Base-by-base conservation (phyloP, 2,888 invertebrate genomes). In the Eucriotettix oculatus region DNA sequence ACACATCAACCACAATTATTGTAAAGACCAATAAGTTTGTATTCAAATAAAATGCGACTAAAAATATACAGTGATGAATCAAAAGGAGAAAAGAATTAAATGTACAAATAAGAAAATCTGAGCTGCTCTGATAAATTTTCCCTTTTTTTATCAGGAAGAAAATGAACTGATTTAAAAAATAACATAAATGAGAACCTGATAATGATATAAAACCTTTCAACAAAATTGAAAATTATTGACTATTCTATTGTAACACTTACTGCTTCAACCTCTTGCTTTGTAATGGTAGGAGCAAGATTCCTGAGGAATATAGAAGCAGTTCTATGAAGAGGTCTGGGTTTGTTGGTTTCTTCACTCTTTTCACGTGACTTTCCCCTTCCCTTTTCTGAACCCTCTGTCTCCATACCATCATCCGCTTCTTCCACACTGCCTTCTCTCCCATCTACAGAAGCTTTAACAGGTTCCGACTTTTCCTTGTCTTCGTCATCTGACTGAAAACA, bases 301-400 rank as follows among this genome's bases (percentile, higher is more conserved):
- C 98, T 82, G 61, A 99, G 78, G 72, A 99, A 99, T 67, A 99
- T 97, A 1, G 97, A 97, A 41, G 93, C 90, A 0, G 98, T 99
- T 70, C 93, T 92, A 73, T 99, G 98, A 53, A 97, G 77, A 3
- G 91, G 85, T 58, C 86, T 79, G 0, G 84, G 81, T 67, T 78
- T 61, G 42, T 54, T 60, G 10, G 54, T 58, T n/a, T 60, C 66
- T 17, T 64, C 59, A 11, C 58, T 60, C 57, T 64, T 64, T 42
- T 66, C 66, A 59, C 29, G 54, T 16, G 54, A 54, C 12, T 54
- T 54, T 65, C 62, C 58, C 64, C 60, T 74, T 65, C 78, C 75
- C 53, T 75, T 74, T 69, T 78, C 73, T 56, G 68, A 68, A 60
- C 73, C 68, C 63, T 74, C 73, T 10, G 74, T 73, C 55, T 72